Evolutionary conservation across 2,888 invertebrate species (phyloP), one percentile per base, ranked within the genome.

Genomic region (Pecten maximus): DNA sequence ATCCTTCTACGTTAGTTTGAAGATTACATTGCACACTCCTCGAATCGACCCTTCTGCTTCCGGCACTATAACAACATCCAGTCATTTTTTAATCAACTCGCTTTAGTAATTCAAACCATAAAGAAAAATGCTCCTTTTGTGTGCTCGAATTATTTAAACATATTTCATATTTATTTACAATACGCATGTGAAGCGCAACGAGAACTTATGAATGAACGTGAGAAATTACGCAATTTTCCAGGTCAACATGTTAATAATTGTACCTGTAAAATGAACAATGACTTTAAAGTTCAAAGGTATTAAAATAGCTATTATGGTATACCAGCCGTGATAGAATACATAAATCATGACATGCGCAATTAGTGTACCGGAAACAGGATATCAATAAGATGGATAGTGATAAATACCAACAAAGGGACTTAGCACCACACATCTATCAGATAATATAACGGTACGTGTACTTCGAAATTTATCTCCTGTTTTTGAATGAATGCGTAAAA

Each of bases 81-180:
- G 15, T 74, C 12, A 35, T 74, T 74, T 35, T 74, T 10, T 0
- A 28, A 35, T 0, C 74, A 74, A 74, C 4, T 28, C 74, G 10
- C 74, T 23, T 3, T 74, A 8, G 28, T 10, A 74, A 74, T 35
- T 2, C 74, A 2, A 74, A 8, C 35, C 28, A 74, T 74, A 28
- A 74, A 74, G 23, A 23, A 28, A n/a, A 74, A 74, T 12, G 23
- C 23, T 12, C 28, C 35, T 74, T 74, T 35, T 6, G 28, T 15
- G 28, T 6, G 35, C 74, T 74, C 74, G 35, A 28, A 74, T 74
- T 74, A 74, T 74, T 74, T 35, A 35, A 12, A 74, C 74, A 74
- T 74, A 74, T 74, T 74, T 74, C 74, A 74, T 35, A 74, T 23
- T 74, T 74, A 35, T 74, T 74, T 35, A 28, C 74, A 74, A 74